Percentiles rank a stretch among this genome's conserved stretches.
These are phyloP conservation scores for Periparus ater DNA, from an alignment of 2,797 vertebrate genomes.

Conservation along the genomic window DNA sequence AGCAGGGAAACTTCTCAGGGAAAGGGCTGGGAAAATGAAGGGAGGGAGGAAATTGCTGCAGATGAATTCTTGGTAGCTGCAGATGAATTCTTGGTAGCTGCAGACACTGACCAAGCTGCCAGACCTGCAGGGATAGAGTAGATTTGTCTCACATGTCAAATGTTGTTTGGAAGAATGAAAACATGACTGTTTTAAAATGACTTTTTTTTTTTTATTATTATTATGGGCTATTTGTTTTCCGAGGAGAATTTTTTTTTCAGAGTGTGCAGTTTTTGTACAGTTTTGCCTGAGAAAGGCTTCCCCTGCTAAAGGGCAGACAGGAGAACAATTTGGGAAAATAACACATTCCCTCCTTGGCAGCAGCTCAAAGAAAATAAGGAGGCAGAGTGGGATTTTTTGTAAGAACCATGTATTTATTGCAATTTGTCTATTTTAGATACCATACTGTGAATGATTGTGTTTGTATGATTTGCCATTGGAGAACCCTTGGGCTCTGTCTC, in stretches of 20 bases:
- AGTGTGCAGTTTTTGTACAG: background rate
- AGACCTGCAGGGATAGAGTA: background rate
- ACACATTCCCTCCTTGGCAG: conserved; percentile 50
- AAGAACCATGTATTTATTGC: background rate
- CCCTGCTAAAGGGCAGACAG: background rate
- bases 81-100: background rate
- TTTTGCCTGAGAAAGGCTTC: background rate
- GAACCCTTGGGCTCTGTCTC: background rate
- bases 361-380: conserved; percentile 62
- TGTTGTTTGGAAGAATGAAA: background rate
- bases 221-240: background rate
- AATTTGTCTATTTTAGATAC: conserved; percentile 21
- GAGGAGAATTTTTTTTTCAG: background rate
- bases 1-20: conserved; percentile 40
- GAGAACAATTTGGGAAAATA: conserved; percentile 55
- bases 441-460: background rate
- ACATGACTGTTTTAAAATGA: background rate
- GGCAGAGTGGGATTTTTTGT: background rate
- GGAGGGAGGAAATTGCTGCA: background rate
- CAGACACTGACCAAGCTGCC: background rate
- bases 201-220: background rate
- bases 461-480: background rate
- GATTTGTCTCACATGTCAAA: background rate
- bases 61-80: background rate
- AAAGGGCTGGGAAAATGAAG: conserved; percentile 15